These are phyloP conservation scores for Desmodus rotundus DNA, from an alignment of 2,113 vertebrate genomes.

Conservation along the genomic window DNA sequence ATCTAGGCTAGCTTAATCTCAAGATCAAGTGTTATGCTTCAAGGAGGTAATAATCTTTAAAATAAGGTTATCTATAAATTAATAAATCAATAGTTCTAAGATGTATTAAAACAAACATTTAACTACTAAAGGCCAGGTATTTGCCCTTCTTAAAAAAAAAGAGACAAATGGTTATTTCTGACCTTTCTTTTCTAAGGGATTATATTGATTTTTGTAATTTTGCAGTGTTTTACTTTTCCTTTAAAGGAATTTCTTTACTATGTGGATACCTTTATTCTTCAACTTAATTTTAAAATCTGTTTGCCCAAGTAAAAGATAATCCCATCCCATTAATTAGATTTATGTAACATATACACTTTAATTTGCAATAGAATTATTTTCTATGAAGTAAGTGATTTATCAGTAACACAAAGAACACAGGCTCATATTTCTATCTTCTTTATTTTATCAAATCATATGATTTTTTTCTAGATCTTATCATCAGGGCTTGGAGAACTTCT, in stretches of 20 bases:
- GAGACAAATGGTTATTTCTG: neutral
- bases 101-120: neutral
- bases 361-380: neutral
- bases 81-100: neutral
- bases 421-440: neutral
- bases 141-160: neutral
- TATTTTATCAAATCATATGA: neutral
- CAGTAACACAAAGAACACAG: neutral
- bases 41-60: constrained; percentile 22
- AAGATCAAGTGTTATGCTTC: neutral
- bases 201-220: neutral
- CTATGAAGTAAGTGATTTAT: neutral
- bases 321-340: neutral
- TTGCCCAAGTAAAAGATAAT: constrained; percentile 15
- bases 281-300: neutral
- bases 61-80: neutral
- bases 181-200: constrained; percentile 10
- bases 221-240: neutral
- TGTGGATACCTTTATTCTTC: neutral
- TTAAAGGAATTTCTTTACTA: constrained; percentile 18
- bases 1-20: neutral
- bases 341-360: neutral
- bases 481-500: neutral
- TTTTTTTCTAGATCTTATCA: neutral
- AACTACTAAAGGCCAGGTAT: neutral